Percentiles rank a stretch among this genome's conserved stretches.
Evolutionary conservation across 1,140 invertebrate species (phyloP).

Genomic region (Apocrypta bakeri): DNA sequence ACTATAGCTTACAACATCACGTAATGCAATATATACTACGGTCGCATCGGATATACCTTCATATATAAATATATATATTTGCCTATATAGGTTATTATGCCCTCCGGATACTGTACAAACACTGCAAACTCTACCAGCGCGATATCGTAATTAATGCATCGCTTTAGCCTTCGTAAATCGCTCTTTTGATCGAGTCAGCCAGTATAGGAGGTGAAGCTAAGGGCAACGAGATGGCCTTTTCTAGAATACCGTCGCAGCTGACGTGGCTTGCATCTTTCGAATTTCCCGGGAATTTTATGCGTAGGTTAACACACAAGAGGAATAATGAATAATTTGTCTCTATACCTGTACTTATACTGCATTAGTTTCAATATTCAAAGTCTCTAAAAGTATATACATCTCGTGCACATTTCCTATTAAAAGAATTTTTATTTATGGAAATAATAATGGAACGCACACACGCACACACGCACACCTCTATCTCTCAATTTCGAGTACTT

Average conservation of each 20-base stretch:
- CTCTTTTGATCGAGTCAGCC: constrained; percentile 28
- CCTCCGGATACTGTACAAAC: neutral
- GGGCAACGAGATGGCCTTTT: neutral
- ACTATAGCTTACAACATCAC: neutral
- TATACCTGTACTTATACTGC: neutral
- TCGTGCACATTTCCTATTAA: too few species aligned
- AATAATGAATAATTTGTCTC: neutral
- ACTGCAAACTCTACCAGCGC: neutral
- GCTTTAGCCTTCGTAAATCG: constrained; percentile 24
- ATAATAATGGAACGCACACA: too few species aligned
- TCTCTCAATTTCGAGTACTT: too few species aligned
- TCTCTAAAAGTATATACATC: too few species aligned
- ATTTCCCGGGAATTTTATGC: neutral
- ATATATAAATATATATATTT: neutral
- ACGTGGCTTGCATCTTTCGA: neutral
- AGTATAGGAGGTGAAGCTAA: neutral
- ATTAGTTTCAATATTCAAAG: too few species aligned
- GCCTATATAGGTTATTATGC: neutral
- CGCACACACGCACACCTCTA: too few species aligned
- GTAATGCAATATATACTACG: neutral
- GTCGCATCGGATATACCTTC: neutral
- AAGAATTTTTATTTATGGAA: too few species aligned
- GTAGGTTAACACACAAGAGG: neutral
- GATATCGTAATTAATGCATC: constrained; percentile 40
- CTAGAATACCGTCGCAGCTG: neutral